Evolutionary conservation across 1,140 invertebrate genomes (phyloP).

Genomic region (Achroia grisella): DNA sequence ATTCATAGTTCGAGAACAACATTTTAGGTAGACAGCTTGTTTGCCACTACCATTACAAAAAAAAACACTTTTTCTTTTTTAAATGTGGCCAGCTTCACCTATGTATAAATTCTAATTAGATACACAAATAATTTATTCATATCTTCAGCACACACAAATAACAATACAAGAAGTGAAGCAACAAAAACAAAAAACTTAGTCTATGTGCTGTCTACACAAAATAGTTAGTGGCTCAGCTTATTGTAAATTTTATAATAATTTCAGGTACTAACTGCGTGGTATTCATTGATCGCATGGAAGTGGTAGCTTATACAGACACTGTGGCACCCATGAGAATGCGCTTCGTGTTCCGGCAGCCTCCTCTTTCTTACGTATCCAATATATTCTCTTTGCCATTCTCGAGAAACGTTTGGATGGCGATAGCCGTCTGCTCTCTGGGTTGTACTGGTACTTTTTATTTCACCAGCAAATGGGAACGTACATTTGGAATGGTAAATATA

Average conservation of each 20-base stretch:
- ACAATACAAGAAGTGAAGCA: too few species aligned
- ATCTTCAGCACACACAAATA: too few species aligned
- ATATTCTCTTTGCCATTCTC: conserved; percentile 75
- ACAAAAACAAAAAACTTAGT: too few species aligned
- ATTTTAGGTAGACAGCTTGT: too few species aligned
- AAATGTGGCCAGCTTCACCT: too few species aligned
- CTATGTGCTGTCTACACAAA: too few species aligned
- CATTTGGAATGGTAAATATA: conserved; percentile 18
- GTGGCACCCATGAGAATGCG: conserved; percentile 38
- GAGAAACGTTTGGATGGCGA: conserved; percentile 74
- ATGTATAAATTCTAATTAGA: too few species aligned
- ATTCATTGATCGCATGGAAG: conserved; percentile 30
- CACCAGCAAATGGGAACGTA: conserved; percentile 31
- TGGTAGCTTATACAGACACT: conserved; percentile 41
- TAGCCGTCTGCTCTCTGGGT: conserved; percentile 41
- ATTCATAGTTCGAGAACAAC: too few species aligned
- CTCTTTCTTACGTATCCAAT: conserved; percentile 74
- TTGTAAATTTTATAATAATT: conserved; percentile 46
- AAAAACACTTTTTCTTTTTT: too few species aligned
- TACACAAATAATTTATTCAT: too few species aligned
- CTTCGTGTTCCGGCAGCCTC: conserved; percentile 76
- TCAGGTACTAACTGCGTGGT: conserved; percentile 47
- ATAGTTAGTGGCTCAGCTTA: too few species aligned
- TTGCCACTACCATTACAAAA: too few species aligned
- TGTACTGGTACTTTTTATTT: conserved; percentile 24